Base-by-base conservation (phyloP, 2,113 vertebrate species). In the Nettapus auritus region DNA sequence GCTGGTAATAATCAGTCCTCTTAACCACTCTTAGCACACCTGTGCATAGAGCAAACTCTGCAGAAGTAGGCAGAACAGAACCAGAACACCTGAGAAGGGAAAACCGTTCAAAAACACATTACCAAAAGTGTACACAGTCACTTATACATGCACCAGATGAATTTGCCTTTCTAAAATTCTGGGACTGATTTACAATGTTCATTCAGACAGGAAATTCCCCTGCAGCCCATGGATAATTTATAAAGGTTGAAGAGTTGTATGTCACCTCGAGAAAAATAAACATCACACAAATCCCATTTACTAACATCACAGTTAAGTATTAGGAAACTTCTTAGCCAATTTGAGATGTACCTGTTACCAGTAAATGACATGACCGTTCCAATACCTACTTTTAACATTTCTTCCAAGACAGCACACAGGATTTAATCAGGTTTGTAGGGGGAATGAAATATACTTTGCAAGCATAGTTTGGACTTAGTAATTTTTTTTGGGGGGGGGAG, bases 21-120 rank as follows among this genome's bases (percentile, higher is more conserved):
- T 86, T 57, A 83, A 88, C 53, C 63, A 60, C 55, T 44, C 1
- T 0, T 66, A 89, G 77, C 91, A 92, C 84, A 96, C 93, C 87
- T 94, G 84, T 59, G 73, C 89, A 44, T 4, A 60, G 22, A 50
- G 40, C 23, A 74, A 87, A 62, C 46, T 84, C 64, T 63, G 56
- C 55, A n/a, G 60, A 82, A 59, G 71, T 23, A 82, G 66, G 70
- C 52, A 83, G 67, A 31, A 53, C 44, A 84, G 42, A 81, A 97
- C 95, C 23, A 92, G 86, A 94, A 95, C 50, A 97, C 64, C 59
- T 94, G 68, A 92, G 88, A 92, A 64, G 20, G 21, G 16, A 86
- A 94, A 22, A 56, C 70, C 62, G 50, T 68, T 93, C 69, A 93
- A 75, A 90, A 89, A 55, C 4, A 66, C 40, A 52, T 40, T 68